Base-by-base conservation (phyloP, 2,797 vertebrate genomes). In the Enteromius mattozi region DNA sequence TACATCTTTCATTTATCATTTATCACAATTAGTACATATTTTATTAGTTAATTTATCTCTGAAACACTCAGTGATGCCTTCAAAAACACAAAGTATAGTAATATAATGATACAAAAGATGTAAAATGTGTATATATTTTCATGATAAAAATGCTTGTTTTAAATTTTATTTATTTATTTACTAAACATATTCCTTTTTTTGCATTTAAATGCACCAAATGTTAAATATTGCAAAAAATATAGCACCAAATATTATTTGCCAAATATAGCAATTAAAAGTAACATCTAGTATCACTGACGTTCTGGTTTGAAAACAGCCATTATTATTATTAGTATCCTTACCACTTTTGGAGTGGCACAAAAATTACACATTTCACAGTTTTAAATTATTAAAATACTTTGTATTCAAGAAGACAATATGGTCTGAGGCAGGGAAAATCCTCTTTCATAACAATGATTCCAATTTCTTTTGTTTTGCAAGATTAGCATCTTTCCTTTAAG, bases 401-500 rank as follows among this genome's bases (percentile, higher is more conserved):
- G 47, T 66, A 71, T 69, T 84, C 51, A 71, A 66, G 14, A 82
- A 30, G 54, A 37, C n/a, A 68, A 68, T 30, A 56, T 79, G 63
- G 61, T 82, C 45, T 76, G 47, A 35, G 63, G 81, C 51, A 84
- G 47, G n/a, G 13, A 51, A 3, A 74, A 81, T n/a, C 5, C 3
- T 35, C 61, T 71, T 86, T 63, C n/a, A 72, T 37, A 63, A 78
- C 59, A 66, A 40, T 56, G 35, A 71, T 75, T 79, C 8, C 9
- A 49, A 21, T 30, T 74, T 70, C 13, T 61, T 84, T 69, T 80
- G 27, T 70, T 80, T 82, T 68, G 80, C 80, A 70, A 69, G 63
- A 81, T 74, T 83, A 74, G 37, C 61, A 61, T 70, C 14, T 69
- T 85, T 75, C 61, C 74, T 78, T 40, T 21, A 70, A 85, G 49